Evolutionary conservation across 2,113 vertebrate genomes (phyloP), one percentile per base, ranked within the genome.

Genomic region (Astur gentilis): DNA sequence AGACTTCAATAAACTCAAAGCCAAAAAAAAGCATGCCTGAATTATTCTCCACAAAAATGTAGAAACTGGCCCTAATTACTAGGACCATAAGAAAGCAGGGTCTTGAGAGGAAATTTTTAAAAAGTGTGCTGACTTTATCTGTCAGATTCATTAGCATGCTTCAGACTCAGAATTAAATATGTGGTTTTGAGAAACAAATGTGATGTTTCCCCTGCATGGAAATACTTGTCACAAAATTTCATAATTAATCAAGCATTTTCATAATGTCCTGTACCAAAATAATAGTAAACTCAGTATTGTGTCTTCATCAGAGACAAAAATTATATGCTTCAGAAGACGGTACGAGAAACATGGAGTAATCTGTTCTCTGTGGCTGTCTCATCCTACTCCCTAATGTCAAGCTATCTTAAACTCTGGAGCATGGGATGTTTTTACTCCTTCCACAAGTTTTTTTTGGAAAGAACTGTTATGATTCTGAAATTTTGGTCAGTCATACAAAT

Each of bases 1-100:
- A 96, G 93, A 89, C 38, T 32, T 76, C 38, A 83, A 19, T 54
- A 93, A 90, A 50, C 80, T 94, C 92, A 95, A 89, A 95, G 76
- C 27, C 42, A 52, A 40, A 36, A 72, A 42, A 69, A 38, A 32
- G 4, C 67, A 81, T 42, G 70, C 22, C 19, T 61, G 26, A 71
- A 22, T 93, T 84, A 71, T 67, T 96, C 95, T 83, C 52, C 16
- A 89, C 40, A 92, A 70, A 93, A 88, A 64, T 19, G n/a, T 26
- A 84, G 38, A 94, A 95, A 75, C 18, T 65, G 83, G 31, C 11
- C 44, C 40, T 86, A 80, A 94, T 83, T 95, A 69, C 31, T 23
- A 57, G 72, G 25, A 75, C 57, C 26, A 36, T 44, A 83, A 75
- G 27, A 62, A 90, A 81, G 40, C 21, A 54, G 7, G 4, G 32